Conservation (phyloP, 2,888 invertebrate genomes). For the Adineta ricciae region DNA sequence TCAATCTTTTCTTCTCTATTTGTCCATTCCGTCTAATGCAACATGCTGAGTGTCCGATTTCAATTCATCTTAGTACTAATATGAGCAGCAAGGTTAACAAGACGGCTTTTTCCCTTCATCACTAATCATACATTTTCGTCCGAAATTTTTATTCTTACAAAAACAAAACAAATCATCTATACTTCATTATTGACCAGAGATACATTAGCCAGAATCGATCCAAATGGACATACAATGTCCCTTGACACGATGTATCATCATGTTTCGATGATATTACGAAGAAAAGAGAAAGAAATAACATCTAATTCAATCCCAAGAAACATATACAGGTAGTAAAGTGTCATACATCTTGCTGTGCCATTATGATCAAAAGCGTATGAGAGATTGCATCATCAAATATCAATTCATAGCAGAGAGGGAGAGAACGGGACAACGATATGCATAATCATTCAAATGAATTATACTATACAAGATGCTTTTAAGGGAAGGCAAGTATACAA, state of each 20-base stretch:
- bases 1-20: neutral
- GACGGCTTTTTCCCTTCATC: neutral
- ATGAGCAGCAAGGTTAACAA: neutral
- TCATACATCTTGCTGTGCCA: neutral
- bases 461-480: neutral
- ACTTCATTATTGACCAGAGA: neutral
- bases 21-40: neutral
- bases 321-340: neutral
- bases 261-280: neutral
- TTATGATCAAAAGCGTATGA: neutral
- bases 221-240: neutral
- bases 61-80: conserved; percentile 4
- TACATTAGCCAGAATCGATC: neutral
- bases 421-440: neutral
- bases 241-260: neutral
- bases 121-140: neutral
- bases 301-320: neutral
- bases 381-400: neutral
- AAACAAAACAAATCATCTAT: neutral
- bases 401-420: neutral
- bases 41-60: neutral
- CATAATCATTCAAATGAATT: neutral
- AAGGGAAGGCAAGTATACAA: neutral
- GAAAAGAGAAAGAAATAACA: neutral
- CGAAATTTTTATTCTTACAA: neutral